Base-by-base conservation (phyloP, 2,888 invertebrate species). In the Koerneria pararmatus region DNA sequence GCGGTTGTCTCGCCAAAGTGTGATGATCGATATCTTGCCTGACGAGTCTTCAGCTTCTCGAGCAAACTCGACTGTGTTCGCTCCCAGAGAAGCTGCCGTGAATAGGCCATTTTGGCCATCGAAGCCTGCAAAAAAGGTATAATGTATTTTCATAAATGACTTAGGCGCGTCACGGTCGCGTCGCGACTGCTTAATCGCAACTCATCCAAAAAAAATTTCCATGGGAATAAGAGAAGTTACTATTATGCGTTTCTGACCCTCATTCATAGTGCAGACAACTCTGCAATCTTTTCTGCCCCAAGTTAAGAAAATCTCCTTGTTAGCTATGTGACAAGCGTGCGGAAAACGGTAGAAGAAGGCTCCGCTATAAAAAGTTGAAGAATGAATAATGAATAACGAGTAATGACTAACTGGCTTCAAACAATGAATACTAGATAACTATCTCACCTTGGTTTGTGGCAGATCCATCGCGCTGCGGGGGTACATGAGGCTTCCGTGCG, bases 91-190 rank as follows among this genome's bases (percentile, higher is more conserved):
- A 78, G 66, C 65, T 79, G 80, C 27, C 82, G 72, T 58, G 74
- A 75, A 58, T 82, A 80, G 2, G 80, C 80, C 72, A 82, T 82
- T 65, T 83, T 83, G 0, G 82, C 82, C 79, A 83, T 78, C 5
- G 80, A 80, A 0, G 81, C 78, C 69, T 77, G 51, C 58, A 63
- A 3, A 62, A 1, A 15, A 48, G 24, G 27, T 37, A n/a, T 1
- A 32, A 19, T 56, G 35, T 51, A 22, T 19, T 37, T 58, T 27
- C 41, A 35, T 34, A 6, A 48, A 5, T 15, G 27, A 49, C 2
- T 49, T 22, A 31, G 32, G 19, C 34, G 32, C 15, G 15, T 29
- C 5, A 22, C 8, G 15, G 8, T 6, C 32, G 57, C 11, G 32
- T 19, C 5, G 15, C 11, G 15, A 57, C 11, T 53, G 27, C 22